Conservation (phyloP, 2,113 vertebrate genomes). For the Tachysurus fulvidraco region DNA sequence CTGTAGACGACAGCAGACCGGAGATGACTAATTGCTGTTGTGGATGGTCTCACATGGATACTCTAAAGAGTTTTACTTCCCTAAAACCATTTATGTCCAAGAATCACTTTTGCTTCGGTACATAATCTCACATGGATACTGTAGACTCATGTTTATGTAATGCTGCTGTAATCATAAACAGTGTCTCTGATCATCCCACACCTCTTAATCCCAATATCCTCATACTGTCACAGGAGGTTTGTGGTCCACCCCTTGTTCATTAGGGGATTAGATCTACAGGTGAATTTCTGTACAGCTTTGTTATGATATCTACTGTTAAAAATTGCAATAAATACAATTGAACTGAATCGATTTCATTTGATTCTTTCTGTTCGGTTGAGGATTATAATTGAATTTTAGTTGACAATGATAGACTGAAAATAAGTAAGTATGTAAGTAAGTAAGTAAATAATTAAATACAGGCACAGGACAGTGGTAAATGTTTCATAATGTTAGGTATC, state of each 20-base stretch:
- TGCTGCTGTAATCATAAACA: not conserved
- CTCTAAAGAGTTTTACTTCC: not conserved
- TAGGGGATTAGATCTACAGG: not conserved
- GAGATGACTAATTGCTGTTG: slow-evolving; percentile 6
- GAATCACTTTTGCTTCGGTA: not conserved
- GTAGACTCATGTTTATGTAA: not conserved
- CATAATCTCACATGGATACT: not conserved
- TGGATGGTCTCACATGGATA: not conserved
- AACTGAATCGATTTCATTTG: not conserved
- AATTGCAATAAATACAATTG: not conserved
- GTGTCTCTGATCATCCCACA: not conserved
- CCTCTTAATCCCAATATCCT: not conserved
- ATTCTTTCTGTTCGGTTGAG: not conserved
- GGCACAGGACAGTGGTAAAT: not conserved
- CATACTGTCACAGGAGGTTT: not conserved
- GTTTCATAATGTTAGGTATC: not conserved
- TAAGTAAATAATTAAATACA: not conserved
- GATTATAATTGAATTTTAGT: not conserved
- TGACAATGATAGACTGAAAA: not conserved
- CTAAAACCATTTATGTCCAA: not conserved
- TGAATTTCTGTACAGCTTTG: not conserved
- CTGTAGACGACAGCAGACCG: slow-evolving; percentile 9
- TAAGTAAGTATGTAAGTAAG: not conserved
- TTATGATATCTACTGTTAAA: not conserved
- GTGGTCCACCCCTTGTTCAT: not conserved